Percentiles rank a stretch among this genome's conserved stretches.
These are phyloP conservation scores for Triplophysa bombifrons DNA, from an alignment of 2,797 vertebrate species.

Conservation along the genomic window DNA sequence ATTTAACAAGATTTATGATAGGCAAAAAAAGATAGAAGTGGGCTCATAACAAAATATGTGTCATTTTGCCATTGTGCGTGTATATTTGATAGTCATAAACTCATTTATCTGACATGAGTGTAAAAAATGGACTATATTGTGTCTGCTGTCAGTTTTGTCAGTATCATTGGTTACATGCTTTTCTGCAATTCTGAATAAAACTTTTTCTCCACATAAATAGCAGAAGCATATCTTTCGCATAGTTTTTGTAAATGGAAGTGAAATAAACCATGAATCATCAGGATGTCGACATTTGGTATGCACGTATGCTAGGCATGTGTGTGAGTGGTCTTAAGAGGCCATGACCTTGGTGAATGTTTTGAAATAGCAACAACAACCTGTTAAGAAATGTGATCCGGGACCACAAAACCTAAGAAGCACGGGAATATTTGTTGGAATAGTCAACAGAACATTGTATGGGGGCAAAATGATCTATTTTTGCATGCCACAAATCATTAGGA, in stretches of 20 bases:
- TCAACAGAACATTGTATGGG: too few relatives aligned
- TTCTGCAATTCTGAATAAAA: background rate
- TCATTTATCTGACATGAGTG: background rate
- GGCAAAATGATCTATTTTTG: too few relatives aligned
- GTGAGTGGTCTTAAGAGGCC: background rate
- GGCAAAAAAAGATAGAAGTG: too few relatives aligned
- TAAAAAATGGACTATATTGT: background rate
- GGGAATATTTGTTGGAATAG: too few relatives aligned
- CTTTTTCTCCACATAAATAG: background rate
- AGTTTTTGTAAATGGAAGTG: background rate
- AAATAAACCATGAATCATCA: conserved; percentile 2
- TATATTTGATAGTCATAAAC: background rate
- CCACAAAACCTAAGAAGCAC: too few relatives aligned
- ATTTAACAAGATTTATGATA: background rate
- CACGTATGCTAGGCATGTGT: background rate
- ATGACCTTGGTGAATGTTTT: background rate
- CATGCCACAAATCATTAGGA: too few relatives aligned
- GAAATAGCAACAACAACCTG: background rate
- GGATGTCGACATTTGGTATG: background rate
- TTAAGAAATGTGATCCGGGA: too few relatives aligned
- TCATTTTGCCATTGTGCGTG: background rate
- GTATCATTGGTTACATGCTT: background rate
- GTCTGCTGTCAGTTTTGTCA: background rate
- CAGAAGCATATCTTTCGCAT: background rate
- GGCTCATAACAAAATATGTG: background rate